Conservation (phyloP, 2,888 invertebrate genomes). For the Merodon equestris region DNA sequence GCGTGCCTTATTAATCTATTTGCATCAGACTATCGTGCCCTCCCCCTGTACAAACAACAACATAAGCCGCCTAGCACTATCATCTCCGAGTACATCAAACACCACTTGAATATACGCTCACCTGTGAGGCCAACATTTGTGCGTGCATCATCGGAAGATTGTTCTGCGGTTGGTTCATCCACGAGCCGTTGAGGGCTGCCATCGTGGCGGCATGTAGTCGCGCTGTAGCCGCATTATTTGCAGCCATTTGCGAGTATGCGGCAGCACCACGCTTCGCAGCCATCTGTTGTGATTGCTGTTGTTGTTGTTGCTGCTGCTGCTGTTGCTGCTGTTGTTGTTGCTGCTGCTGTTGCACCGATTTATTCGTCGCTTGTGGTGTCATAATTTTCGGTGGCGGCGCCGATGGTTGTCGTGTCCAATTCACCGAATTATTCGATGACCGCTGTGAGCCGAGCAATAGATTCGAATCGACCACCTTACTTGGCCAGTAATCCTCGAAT, state of each 20-base stretch:
- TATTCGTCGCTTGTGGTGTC: slow-evolving; percentile 70
- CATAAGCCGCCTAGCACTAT: too few relatives aligned
- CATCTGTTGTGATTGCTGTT: slow-evolving; percentile 71
- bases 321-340: slow-evolving; percentile 72
- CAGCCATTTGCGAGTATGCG: slow-evolving; percentile 55
- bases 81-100: neutral
- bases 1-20: too few relatives aligned
- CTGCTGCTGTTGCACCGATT: slow-evolving; percentile 71
- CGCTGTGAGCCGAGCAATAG: slow-evolving; percentile 84
- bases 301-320: slow-evolving; percentile 70
- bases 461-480: slow-evolving; percentile 91
- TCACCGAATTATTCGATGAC: slow-evolving; percentile 82
- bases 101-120: slow-evolving; percentile 47
- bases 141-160: slow-evolving; percentile 76
- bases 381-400: slow-evolving; percentile 82
- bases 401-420: slow-evolving; percentile 89
- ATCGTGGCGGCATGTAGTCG: slow-evolving; percentile 75
- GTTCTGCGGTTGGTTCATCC: slow-evolving; percentile 75
- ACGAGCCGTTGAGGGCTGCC: slow-evolving; percentile 73
- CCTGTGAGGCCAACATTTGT: slow-evolving; percentile 77
- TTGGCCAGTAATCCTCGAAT: slow-evolving; percentile 96
- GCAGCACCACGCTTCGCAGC: slow-evolving; percentile 68
- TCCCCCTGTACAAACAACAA: too few relatives aligned
- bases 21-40: too few relatives aligned
- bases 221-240: slow-evolving; percentile 54